Evolutionary conservation across 1,140 invertebrate species (phyloP).

Genomic region (Drosophila tristis): DNA sequence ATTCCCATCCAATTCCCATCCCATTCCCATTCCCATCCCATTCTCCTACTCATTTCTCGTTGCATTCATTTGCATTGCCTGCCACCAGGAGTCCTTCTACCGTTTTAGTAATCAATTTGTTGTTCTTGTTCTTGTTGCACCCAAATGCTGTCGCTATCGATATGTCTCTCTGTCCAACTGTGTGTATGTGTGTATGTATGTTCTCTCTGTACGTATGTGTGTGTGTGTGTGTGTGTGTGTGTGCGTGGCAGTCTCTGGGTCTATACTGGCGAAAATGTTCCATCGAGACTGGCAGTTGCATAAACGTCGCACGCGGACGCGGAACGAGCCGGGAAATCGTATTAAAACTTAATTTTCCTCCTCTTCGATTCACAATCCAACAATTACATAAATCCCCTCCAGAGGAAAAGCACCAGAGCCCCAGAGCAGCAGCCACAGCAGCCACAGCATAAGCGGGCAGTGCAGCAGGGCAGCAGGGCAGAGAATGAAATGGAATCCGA

Average conservation of each 20-base stretch:
- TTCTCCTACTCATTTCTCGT: conserved; percentile 35
- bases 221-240: conserved; percentile 23
- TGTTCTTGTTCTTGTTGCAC: conserved; percentile 51
- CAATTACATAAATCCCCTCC: conserved; percentile 25
- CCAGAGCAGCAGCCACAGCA: no score
- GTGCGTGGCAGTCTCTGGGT: conserved; percentile 13
- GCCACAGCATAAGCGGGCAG: no score
- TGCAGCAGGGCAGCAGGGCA: no score
- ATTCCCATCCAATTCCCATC: no score
- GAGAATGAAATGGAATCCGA: no score
- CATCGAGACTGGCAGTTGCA: conserved; percentile 55
- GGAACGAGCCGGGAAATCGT: conserved; percentile 38
- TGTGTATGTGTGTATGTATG: conserved; percentile 6
- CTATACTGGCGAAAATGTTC: conserved; percentile 49
- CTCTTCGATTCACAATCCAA: neutral
- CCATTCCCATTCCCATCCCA: no score
- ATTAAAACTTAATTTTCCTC: conserved; percentile 27
- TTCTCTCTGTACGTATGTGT: no score
- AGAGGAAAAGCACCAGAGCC: neutral
- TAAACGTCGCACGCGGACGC: conserved; percentile 52
- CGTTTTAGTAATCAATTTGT: conserved; percentile 60
- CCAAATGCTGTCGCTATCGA: conserved; percentile 48
- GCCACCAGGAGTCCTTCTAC: conserved; percentile 45
- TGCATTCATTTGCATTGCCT: conserved; percentile 53
- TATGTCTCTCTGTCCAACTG: conserved; percentile 19